Conservation (phyloP, 2,888 invertebrate genomes). For the Celastrina argiolus region DNA sequence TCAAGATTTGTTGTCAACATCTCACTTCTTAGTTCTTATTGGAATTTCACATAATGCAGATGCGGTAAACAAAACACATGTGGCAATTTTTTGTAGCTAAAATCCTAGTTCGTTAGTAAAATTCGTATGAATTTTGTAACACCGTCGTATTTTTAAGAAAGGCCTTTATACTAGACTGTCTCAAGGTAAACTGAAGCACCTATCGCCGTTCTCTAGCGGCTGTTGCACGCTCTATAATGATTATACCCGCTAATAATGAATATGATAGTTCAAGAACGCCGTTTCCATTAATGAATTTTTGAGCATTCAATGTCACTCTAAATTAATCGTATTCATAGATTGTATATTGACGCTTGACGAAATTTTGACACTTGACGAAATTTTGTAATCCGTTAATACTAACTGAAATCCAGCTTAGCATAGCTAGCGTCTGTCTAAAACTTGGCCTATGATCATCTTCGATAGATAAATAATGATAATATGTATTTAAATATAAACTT, state of each 20-base stretch:
- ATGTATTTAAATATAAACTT: too few relatives aligned
- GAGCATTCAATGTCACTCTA: slow-evolving; percentile 5
- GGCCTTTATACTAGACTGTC: slow-evolving; percentile 32
- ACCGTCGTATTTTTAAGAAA: slow-evolving; percentile 30
- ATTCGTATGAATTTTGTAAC: slow-evolving; percentile 29
- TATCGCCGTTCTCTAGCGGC: slow-evolving; percentile 29
- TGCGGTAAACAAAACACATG: background rate
- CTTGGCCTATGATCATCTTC: too few relatives aligned
- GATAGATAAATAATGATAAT: too few relatives aligned
- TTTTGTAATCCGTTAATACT: background rate
- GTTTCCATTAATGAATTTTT: slow-evolving; percentile 16
- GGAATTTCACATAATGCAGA: background rate
- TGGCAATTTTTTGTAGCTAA: background rate
- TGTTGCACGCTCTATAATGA: slow-evolving; percentile 20
- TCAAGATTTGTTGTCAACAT: background rate
- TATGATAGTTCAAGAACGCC: slow-evolving; percentile 18
- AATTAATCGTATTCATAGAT: slow-evolving; percentile 13
- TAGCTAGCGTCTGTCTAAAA: background rate
- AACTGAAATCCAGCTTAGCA: background rate
- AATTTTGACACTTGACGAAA: too few relatives aligned
- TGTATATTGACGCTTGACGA: too few relatives aligned
- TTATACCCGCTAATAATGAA: slow-evolving; percentile 16
- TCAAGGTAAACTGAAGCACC: slow-evolving; percentile 33
- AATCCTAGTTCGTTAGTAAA: slow-evolving; percentile 1
- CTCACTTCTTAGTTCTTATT: background rate